A percentile compares a stretch with the other conserved stretches of the same genome.
Conservation (phyloP, 2,797 vertebrate species). For the Bovichtus diacanthus region DNA sequence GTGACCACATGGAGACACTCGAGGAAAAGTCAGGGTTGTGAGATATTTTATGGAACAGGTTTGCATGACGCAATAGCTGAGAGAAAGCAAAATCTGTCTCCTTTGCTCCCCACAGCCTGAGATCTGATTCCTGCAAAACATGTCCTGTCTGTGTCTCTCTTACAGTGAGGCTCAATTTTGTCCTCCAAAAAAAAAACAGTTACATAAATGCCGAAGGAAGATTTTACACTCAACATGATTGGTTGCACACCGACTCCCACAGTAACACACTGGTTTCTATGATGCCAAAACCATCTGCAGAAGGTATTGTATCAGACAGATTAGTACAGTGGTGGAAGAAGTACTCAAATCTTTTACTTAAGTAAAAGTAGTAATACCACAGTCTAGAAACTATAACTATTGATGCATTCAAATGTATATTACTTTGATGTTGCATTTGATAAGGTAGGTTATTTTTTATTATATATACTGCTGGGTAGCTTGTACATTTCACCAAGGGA, state of each 20-base stretch:
- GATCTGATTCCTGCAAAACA: neutral
- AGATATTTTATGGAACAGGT: neutral
- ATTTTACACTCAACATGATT: neutral
- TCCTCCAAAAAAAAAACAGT: neutral
- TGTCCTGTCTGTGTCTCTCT: neutral
- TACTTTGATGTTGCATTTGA: too few species aligned
- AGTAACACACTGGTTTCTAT: neutral
- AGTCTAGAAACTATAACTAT: too few species aligned
- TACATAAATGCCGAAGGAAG: neutral
- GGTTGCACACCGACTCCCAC: neutral
- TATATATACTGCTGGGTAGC: too few species aligned
- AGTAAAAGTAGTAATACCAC: too few species aligned
- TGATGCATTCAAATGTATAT: too few species aligned
- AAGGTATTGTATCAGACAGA: slow-evolving; percentile 3
- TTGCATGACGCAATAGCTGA: neutral
- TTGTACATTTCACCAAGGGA: too few species aligned
- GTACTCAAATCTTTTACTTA: too few species aligned
- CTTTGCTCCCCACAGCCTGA: neutral
- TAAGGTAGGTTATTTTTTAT: too few species aligned
- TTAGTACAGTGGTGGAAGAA: neutral
- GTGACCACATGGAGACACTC: slow-evolving; percentile 12
- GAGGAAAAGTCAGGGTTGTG: neutral
- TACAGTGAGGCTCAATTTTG: slow-evolving; percentile 5
- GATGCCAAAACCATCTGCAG: neutral
- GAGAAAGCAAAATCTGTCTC: neutral